A percentile compares a stretch with the other conserved stretches of the same genome.
Evolutionary conservation across 1,140 invertebrate genomes (phyloP).

Genomic region (Argopecten irradians): DNA sequence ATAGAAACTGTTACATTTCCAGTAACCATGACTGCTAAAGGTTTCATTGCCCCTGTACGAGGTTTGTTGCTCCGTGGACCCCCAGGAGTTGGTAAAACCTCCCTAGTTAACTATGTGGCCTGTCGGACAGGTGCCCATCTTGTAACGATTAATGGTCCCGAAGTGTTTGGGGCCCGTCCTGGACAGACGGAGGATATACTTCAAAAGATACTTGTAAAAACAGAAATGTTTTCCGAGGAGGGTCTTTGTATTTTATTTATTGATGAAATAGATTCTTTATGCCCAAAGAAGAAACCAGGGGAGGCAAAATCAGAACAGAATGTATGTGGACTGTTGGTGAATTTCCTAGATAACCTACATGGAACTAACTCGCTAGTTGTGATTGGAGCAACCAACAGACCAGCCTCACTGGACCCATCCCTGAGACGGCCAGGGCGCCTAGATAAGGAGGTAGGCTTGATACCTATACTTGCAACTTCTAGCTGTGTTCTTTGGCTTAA

Average conservation of each 20-base stretch:
- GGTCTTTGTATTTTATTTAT: conserved; percentile 71
- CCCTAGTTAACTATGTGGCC: conserved; percentile 63
- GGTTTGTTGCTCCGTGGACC: conserved; percentile 71
- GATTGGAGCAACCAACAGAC: conserved; percentile 72
- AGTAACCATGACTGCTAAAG: conserved; percentile 38
- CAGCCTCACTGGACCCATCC: conserved; percentile 60
- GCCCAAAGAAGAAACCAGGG: conserved; percentile 53
- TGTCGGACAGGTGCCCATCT: conserved; percentile 60
- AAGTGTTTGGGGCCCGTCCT: conserved; percentile 66
- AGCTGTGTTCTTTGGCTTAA: neutral
- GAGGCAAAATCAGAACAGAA: conserved; percentile 47
- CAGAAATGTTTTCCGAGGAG: conserved; percentile 60
- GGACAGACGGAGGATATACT: conserved; percentile 71
- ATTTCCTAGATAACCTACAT: conserved; percentile 62
- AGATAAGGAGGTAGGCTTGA: conserved; percentile 69
- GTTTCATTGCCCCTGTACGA: conserved; percentile 36
- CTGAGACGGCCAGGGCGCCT: conserved; percentile 69
- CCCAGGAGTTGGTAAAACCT: conserved; percentile 74
- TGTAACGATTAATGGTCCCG: conserved; percentile 66
- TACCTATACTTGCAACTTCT: neutral
- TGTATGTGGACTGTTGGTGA: conserved; percentile 57
- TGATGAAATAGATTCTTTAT: conserved; percentile 74
- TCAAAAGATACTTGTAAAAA: conserved; percentile 63
- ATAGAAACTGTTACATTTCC: conserved; percentile 62
- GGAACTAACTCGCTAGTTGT: conserved; percentile 60